Base-by-base conservation (phyloP, 30 jellyfish, hydroid and myxozoan species). In the Catostylus mosaicus region DNA sequence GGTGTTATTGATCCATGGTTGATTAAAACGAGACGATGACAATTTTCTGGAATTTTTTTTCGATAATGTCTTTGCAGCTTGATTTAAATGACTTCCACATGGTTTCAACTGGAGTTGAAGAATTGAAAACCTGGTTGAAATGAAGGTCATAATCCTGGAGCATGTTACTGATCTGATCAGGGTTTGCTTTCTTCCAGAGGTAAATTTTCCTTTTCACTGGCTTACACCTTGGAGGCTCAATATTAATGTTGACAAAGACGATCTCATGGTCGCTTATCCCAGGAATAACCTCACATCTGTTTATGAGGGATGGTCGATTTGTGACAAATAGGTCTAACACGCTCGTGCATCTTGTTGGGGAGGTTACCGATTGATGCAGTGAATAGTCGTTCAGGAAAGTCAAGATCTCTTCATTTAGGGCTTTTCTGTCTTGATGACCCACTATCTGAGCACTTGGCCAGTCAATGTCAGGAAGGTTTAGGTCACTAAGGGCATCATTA, bases 261-360 rank as follows among this genome's bases (percentile, higher is more conserved):
- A 11, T 30, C 26, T 65, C 77, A 1, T 65, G 51, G 1, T 65
- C 77, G 2, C 77, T 65, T 23, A 65, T 65, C 0, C 77, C 77
- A 26, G 77, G 77, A 19, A 65, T 65, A 7, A 65, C 23, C 77
- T 65, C 77, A 65, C 12, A 24, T 30, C 77, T 23, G 35, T 65
- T 65, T 24, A 65, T 23, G 29, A 65, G 23, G 51, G 52, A 26
- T 6, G 77, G 45, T 16, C 50, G 0, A 50, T 64, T 65, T 6
- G 77, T 65, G 23, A 65, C 23, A 65, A 65, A 65, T 19, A 57
- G 77, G 23, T 65, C 77, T 26, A 65, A 18, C 14, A 65, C 33
- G 77, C 23, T 65, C 33, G 14, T 16, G 14, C 51, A 48, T 65
- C 77, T 65, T 65, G 77, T 65, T n/a, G 77, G 77, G 0, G 12